Evolutionary conservation across 2,113 vertebrate genomes (phyloP).

Genomic region (Tursiops truncatus): DNA sequence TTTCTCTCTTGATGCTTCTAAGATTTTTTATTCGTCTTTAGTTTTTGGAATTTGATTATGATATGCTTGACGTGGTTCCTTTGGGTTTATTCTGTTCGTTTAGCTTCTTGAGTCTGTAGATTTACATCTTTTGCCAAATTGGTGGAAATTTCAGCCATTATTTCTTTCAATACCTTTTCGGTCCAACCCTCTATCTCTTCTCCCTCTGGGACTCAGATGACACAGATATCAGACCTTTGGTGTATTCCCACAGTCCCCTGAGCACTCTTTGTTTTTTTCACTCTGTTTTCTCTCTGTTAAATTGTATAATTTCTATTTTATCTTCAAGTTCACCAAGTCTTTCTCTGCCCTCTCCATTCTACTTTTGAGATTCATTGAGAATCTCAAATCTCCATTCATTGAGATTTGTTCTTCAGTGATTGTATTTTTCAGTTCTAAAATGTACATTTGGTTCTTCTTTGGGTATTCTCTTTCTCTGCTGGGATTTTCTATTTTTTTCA

Average conservation of each 20-base stretch:
- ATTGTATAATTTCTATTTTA: neutral
- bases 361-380: neutral
- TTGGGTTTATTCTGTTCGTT: neutral
- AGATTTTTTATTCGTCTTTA: neutral
- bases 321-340: neutral
- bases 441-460: neutral
- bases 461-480: neutral
- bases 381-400: neutral
- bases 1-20: neutral
- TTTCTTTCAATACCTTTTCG: neutral
- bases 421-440: neutral
- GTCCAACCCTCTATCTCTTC: neutral
- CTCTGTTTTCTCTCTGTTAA: neutral
- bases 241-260: neutral
- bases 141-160: neutral
- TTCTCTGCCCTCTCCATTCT: neutral
- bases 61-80: neutral
- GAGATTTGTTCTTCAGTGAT: neutral
- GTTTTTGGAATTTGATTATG: neutral
- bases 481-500: neutral
- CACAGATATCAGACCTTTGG: neutral
- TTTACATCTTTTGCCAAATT: neutral
- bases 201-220: neutral
- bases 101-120: neutral
- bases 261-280: neutral